These are phyloP conservation scores for Leptocoma aspasia DNA, from an alignment of 2,113 vertebrate species.

Conservation along the genomic window DNA sequence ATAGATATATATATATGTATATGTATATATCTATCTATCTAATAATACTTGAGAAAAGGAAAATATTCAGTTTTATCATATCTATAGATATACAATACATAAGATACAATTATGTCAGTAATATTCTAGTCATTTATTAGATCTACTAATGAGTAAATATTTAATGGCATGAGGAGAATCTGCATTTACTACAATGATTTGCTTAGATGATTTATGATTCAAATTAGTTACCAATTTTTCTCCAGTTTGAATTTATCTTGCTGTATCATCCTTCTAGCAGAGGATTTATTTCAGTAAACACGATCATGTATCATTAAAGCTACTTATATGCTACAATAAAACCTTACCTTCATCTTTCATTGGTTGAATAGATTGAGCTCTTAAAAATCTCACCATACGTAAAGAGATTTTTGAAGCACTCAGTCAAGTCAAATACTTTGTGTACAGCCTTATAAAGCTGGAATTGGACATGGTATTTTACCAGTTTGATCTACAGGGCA, in stretches of 20 bases:
- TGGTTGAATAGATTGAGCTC: not conserved
- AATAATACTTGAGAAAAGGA: not conserved
- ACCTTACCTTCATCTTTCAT: not conserved
- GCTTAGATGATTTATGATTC: not conserved
- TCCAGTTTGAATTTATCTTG: not conserved
- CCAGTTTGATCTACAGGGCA: not conserved
- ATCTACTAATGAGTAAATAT: not conserved
- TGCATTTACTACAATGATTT: not conserved
- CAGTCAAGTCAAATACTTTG: not conserved
- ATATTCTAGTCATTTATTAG: not conserved
- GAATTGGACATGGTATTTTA: not conserved
- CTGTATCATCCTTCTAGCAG: not conserved
- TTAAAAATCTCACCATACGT: not conserved
- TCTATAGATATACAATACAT: not conserved
- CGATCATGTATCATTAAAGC: not conserved
- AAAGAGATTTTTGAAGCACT: not conserved
- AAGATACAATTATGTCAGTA: not conserved
- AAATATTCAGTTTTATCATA: not conserved
- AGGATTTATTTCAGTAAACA: not conserved
- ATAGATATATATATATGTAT: not conserved
- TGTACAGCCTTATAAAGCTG: not conserved
- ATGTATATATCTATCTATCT: not conserved
- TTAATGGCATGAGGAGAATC: not conserved
- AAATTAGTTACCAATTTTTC: not conserved
- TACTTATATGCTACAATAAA: not conserved